Percentiles rank a stretch among this genome's conserved stretches.
Conservation (phyloP, 92 coral and sea anemone genomes). For the Siderastrea siderea region DNA sequence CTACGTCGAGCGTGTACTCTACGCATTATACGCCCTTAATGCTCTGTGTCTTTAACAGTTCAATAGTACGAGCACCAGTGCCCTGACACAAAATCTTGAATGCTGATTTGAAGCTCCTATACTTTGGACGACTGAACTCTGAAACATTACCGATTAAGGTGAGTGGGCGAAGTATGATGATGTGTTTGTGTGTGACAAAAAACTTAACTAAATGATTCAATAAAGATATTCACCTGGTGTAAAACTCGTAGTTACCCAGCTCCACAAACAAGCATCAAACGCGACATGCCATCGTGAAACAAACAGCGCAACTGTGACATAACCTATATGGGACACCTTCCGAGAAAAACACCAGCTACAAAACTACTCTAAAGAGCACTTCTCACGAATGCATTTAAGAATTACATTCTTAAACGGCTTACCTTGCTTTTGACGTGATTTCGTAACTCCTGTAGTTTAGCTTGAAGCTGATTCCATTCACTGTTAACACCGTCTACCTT, state of each 20-base stretch:
- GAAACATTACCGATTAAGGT: too few species aligned
- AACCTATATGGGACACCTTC: neutral
- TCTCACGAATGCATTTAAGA: neutral
- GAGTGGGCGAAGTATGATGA: too few species aligned
- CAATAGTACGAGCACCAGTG: too few species aligned
- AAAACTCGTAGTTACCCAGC: neutral
- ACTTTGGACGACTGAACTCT: too few species aligned
- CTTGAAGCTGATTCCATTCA: conserved; percentile 88
- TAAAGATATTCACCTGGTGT: conserved; percentile 8
- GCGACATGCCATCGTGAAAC: conserved; percentile 10
- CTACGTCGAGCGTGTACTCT: too few species aligned
- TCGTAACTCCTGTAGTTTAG: conserved; percentile 67
- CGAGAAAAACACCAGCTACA: conserved; percentile 27
- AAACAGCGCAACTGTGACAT: conserved; percentile 31
- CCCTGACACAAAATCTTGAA: too few species aligned
- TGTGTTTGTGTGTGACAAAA: neutral
- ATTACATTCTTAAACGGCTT: neutral
- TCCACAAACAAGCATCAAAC: conserved; percentile 24
- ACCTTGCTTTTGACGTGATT: conserved; percentile 14
- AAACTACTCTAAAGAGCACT: conserved; percentile 23
- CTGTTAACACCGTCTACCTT: conserved; percentile 77
- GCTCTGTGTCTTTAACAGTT: too few species aligned
- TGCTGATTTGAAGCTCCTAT: too few species aligned
- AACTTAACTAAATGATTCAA: neutral
- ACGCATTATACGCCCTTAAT: too few species aligned